phyloP scores from a whole-genome alignment of 1,140 invertebrate species.

The Drosophila trapezifrons region DNA sequence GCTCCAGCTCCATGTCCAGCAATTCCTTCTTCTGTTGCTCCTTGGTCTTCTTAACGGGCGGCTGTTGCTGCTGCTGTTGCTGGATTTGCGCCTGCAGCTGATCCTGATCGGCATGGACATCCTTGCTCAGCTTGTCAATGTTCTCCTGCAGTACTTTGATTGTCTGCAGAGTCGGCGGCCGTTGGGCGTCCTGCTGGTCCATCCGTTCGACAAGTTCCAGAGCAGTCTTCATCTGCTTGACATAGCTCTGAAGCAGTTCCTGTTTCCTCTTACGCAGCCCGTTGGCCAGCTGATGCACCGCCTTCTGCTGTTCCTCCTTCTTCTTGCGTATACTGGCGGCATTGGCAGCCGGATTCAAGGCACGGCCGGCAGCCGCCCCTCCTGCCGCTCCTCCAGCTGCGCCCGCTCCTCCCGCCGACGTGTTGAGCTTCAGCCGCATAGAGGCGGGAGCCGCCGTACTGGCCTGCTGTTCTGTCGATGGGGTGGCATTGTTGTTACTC shows the following conservation, averaged over 20 bases:
- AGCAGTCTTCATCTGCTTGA: conserved; percentile 82
- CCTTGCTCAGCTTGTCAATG: conserved; percentile 81
- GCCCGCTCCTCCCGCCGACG: conserved; percentile 7
- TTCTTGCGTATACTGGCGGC: conserved; percentile 77
- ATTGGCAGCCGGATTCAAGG: conserved; percentile 50
- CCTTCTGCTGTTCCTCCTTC: conserved; percentile 83
- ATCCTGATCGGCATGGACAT: conserved; percentile 81
- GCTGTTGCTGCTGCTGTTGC: conserved; percentile 66
- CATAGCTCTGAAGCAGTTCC: conserved; percentile 80
- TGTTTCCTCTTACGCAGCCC: conserved; percentile 81
- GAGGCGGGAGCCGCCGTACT: conserved; percentile 71
- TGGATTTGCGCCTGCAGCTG: conserved; percentile 81
- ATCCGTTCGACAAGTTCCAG: conserved; percentile 78
- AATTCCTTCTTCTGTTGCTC: conserved; percentile 84
- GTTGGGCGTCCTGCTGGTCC: conserved; percentile 75
- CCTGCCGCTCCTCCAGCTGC: conserved; percentile 6
- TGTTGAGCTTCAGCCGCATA: conserved; percentile 69
- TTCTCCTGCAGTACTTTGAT: conserved; percentile 79
- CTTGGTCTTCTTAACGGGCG: conserved; percentile 78
- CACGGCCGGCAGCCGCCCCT: conserved; percentile 20
- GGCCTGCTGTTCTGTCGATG: conserved; percentile 49
- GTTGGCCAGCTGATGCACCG: conserved; percentile 80
- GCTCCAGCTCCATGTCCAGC: conserved; percentile 82
- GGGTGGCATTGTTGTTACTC: conserved; percentile 25
- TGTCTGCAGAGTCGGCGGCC: conserved; percentile 68